phyloP scores from a whole-genome alignment of 2,797 vertebrate species.

The Enteromius afrohamiltoni region DNA sequence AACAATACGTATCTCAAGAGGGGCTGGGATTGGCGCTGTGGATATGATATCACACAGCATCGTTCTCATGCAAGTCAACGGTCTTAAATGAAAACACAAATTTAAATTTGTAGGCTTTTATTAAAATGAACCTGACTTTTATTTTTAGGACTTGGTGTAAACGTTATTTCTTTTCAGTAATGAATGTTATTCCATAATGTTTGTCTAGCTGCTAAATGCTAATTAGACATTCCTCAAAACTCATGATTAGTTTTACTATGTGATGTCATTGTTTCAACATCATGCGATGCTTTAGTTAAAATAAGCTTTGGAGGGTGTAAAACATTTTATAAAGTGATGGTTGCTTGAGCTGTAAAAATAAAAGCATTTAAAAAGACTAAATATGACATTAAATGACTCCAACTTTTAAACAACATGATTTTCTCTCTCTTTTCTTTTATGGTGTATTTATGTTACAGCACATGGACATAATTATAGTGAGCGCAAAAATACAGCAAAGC shows the following conservation, averaged over 20 bases:
- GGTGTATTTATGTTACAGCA: conserved; percentile 4
- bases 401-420: conserved; percentile 5
- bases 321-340: not conserved
- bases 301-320: not conserved
- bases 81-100: conserved; percentile 2
- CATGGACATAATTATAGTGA: conserved; percentile 26
- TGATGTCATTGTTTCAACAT: not conserved
- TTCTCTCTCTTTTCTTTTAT: not conserved
- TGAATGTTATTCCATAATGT: conserved; percentile 11
- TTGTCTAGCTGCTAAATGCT: not conserved
- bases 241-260: not conserved
- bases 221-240: conserved; percentile 3
- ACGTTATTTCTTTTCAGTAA: not conserved
- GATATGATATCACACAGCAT: conserved; percentile 25
- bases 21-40: not conserved
- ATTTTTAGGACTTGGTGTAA: not conserved
- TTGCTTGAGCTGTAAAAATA: not conserved
- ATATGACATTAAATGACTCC: not conserved
- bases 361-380: not conserved
- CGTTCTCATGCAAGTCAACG: not conserved
- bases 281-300: not conserved
- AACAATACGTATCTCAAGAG: conserved; percentile 23
- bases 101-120: not conserved
- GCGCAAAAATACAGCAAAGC: conserved; percentile 36
- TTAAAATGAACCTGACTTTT: not conserved